Evolutionary conservation across 2,113 vertebrate genomes (phyloP), one percentile per base, ranked within the genome.

Genomic region (Cephalopterus ornatus): DNA sequence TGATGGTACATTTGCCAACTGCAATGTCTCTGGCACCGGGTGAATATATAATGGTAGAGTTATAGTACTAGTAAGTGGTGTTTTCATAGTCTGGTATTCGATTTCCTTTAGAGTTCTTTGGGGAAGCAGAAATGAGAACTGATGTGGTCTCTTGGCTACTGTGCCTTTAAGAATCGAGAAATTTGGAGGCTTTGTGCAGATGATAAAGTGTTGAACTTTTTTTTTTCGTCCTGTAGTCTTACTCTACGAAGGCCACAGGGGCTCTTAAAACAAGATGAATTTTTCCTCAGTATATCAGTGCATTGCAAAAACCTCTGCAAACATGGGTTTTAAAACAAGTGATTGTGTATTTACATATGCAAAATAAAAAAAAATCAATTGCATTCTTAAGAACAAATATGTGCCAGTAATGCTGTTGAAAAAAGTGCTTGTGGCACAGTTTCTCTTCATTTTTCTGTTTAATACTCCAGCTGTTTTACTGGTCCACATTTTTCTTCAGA

Each of bases 241-340:
- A 21, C 27, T 52, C 47, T 61, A 13, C 19, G 42, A 27, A 47
- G 44, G 68, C 79, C 55, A 46, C 16, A 30, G 44, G 26, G 72
- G 9, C 78, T 84, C 78, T 89, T 90, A 81, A 93, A 94, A 66
- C 11, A n/a, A 80, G 55, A 37, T 74, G 6, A 67, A 19, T 86
- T 96, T 92, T 91, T 74, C 28, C 22, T 88, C 22, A 20, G 0
- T 35, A 6, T 47, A 46, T 37, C 76, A 84, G 82, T 92, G 49
- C 67, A 32, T 86, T 83, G 56, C 71, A 94, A 97, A 96, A 96
- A 83, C 75, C 87, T 88, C 73, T 89, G 80, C 88, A 93, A 93
- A 76, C 53, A 2, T 41, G 77, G 55, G 76, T 94, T 96, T 97
- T 95, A 85, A 97, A 97, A 79, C 83, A 84, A 88, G 92, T 82